Evolutionary conservation across 2,888 invertebrate genomes (phyloP).

Genomic region (Trissolcus japonicus): DNA sequence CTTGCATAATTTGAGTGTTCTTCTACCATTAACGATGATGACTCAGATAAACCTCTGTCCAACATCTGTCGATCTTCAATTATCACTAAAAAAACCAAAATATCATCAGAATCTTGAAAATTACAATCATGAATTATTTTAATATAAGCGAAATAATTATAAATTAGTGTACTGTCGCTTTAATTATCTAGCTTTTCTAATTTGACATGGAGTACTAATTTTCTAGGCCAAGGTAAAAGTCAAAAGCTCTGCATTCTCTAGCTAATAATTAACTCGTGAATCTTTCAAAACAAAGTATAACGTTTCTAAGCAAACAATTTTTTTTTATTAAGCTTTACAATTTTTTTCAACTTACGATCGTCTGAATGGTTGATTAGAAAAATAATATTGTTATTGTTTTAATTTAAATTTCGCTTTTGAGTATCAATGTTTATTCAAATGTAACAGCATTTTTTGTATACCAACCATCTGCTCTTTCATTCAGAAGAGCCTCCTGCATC

Average conservation of each 20-base stretch:
- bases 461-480: slow-evolving; percentile 78
- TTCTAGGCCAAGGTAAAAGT: too few relatives aligned
- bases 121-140: neutral
- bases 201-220: too few relatives aligned
- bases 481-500: slow-evolving; percentile 82
- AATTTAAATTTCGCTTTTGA: neutral
- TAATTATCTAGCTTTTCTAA: too few relatives aligned
- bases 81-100: slow-evolving; percentile 60
- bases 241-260: too few relatives aligned
- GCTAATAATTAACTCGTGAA: neutral
- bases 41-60: slow-evolving; percentile 68
- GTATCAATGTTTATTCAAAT: neutral
- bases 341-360: slow-evolving; percentile 29
- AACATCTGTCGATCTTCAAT: slow-evolving; percentile 67
- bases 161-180: too few relatives aligned
- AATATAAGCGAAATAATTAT: too few relatives aligned
- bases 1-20: slow-evolving; percentile 90
- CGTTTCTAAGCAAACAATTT: neutral
- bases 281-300: neutral
- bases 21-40: slow-evolving; percentile 80
- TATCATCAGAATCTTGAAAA: neutral
- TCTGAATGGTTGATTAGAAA: slow-evolving; percentile 18
- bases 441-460: slow-evolving; percentile 18
- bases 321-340: neutral
- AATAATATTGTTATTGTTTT: neutral